Conservation (phyloP, 2,888 invertebrate species). For the Oxyteleia sp. region DNA sequence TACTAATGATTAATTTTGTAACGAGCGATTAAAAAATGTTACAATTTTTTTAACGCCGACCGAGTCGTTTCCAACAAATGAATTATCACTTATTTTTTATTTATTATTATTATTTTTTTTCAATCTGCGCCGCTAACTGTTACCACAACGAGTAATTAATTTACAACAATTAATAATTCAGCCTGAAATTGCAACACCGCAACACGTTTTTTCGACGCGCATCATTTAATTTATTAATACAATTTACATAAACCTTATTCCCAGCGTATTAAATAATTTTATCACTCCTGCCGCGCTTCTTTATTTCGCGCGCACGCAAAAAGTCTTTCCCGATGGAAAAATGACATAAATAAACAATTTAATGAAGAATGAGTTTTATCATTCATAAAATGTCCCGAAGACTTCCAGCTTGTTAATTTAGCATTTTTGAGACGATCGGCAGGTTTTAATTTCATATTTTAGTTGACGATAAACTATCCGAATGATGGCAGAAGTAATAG, state of each 20-base stretch:
- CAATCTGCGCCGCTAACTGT: no score
- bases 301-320: conserved; percentile 8
- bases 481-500: conserved; percentile 16
- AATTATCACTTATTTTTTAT: conserved; percentile 43
- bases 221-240: conserved; percentile 51
- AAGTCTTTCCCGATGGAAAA: background rate
- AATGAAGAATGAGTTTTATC: background rate
- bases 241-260: conserved; percentile 57
- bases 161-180: conserved; percentile 53
- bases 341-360: background rate
- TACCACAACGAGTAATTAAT: conserved; percentile 53
- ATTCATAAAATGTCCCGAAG: background rate
- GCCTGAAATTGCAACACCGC: conserved; percentile 47
- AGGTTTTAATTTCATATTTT: conserved; percentile 3
- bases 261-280: conserved; percentile 55
- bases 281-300: conserved; percentile 41
- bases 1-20: conserved; percentile 61
- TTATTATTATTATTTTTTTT: no score
- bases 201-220: conserved; percentile 44
- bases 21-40: conserved; percentile 51
- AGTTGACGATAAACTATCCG: conserved; percentile 10
- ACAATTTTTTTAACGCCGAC: conserved; percentile 32
- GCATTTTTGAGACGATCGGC: background rate
- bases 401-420: conserved; percentile 3
- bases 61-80: conserved; percentile 16